Evolutionary conservation across 2,888 invertebrate genomes (phyloP).

Genomic region (Erebia ligea): DNA sequence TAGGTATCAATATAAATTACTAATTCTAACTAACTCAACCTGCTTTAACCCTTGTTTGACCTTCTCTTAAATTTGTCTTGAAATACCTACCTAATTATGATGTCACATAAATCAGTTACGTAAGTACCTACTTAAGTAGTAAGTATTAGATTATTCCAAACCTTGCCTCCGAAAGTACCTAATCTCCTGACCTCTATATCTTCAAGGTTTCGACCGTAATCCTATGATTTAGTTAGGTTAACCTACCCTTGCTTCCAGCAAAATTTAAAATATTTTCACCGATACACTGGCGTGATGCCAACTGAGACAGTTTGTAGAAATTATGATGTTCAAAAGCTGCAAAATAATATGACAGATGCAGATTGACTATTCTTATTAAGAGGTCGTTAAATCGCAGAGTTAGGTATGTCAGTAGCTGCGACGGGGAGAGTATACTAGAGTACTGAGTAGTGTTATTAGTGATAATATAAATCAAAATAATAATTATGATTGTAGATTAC

Average conservation of each 20-base stretch:
- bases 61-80: background rate
- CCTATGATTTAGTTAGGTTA: constrained; percentile 32
- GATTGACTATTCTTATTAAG: constrained; percentile 12
- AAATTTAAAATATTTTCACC: constrained; percentile 40
- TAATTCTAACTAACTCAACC: background rate
- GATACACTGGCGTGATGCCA: constrained; percentile 39
- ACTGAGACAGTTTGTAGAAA: constrained; percentile 28
- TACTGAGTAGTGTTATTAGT: background rate
- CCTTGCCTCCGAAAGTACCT: constrained; percentile 10
- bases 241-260: constrained; percentile 30
- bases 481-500: background rate
- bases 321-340: constrained; percentile 31
- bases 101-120: background rate
- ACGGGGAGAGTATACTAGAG: no score
- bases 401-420: background rate
- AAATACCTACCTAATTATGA: background rate
- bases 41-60: background rate
- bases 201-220: constrained; percentile 29
- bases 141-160: background rate
- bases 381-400: background rate
- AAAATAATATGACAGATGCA: constrained; percentile 30
- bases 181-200: constrained; percentile 18
- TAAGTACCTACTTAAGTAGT: background rate
- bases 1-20: no score
- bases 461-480: background rate